Evolutionary conservation across 2,797 vertebrate species (phyloP).

Genomic region (Thunnus albacares): DNA sequence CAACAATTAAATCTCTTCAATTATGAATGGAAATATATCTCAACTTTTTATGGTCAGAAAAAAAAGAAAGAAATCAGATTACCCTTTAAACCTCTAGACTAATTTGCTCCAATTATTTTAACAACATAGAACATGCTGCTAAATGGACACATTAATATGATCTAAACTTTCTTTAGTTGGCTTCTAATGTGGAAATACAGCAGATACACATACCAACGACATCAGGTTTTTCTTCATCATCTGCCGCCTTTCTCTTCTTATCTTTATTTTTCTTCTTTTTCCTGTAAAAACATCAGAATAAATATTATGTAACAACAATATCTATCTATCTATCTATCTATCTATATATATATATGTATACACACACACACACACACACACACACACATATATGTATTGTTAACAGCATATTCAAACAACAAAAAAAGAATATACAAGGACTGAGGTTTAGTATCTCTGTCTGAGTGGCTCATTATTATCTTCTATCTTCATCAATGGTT

Average conservation of each 20-base stretch:
- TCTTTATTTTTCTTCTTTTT: conserved; percentile 93
- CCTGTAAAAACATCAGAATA: conserved; percentile 68
- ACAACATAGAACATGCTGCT: not conserved
- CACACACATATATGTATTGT: too few species aligned
- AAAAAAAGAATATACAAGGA: not conserved
- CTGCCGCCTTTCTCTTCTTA: conserved; percentile 90
- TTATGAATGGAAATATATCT: not conserved
- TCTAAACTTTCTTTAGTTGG: not conserved
- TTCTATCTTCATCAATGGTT: not conserved
- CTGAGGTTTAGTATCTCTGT: not conserved
- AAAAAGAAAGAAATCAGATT: too few species aligned
- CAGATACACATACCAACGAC: conserved; percentile 86
- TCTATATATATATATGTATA: too few species aligned
- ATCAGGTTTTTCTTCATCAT: conserved; percentile 89
- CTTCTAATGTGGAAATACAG: not conserved
- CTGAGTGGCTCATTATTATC: not conserved
- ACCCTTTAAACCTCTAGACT: not conserved
- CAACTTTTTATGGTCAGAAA: not conserved
- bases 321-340: too few species aligned
- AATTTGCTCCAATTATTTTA: not conserved
- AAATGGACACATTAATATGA: not conserved
- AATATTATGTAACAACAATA: not conserved
- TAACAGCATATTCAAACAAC: too few species aligned
- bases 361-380: too few species aligned
- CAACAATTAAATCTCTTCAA: not conserved